phyloP scores from a whole-genome alignment of 1,140 invertebrate species.

The Dendroctonus valens region DNA sequence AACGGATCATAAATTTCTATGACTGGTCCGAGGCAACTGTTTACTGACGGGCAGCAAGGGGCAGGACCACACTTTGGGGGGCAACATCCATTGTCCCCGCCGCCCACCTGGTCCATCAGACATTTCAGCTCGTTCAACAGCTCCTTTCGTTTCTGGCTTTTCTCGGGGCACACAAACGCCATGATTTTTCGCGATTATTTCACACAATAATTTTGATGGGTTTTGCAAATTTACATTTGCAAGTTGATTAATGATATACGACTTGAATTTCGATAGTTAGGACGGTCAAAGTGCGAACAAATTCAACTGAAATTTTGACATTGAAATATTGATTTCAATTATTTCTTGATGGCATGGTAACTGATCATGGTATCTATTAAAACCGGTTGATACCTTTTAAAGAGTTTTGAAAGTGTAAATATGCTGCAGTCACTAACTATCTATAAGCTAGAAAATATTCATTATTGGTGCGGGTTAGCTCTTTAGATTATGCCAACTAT shows the following conservation, averaged over 20 bases:
- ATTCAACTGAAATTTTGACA: conserved; percentile 25
- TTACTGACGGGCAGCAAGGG: conserved; percentile 32
- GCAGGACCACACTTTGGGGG: conserved; percentile 7
- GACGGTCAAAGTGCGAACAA: neutral
- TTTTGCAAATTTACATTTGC: no score
- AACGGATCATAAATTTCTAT: conserved; percentile 49
- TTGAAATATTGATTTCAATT: conserved; percentile 26
- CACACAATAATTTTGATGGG: conserved; percentile 5
- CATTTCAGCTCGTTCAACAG: conserved; percentile 43
- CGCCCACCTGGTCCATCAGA: conserved; percentile 44
- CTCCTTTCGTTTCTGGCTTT: conserved; percentile 39
- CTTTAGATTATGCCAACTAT: no score
- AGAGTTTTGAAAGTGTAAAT: no score
- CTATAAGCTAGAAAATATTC: no score
- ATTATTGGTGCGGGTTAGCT: no score
- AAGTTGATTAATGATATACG: conserved; percentile 10
- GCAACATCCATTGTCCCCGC: conserved; percentile 36
- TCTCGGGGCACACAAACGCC: conserved; percentile 41
- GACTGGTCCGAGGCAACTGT: conserved; percentile 42
- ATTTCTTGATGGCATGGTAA: neutral
- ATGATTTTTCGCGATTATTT: conserved; percentile 7
- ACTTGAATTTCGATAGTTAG: conserved; percentile 26
- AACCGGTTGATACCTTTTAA: no score
- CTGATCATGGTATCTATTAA: no score
- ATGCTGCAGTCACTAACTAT: no score